phyloP scores from a whole-genome alignment of 2,797 vertebrate genomes.

The Acrocephalus scirpaceus region DNA sequence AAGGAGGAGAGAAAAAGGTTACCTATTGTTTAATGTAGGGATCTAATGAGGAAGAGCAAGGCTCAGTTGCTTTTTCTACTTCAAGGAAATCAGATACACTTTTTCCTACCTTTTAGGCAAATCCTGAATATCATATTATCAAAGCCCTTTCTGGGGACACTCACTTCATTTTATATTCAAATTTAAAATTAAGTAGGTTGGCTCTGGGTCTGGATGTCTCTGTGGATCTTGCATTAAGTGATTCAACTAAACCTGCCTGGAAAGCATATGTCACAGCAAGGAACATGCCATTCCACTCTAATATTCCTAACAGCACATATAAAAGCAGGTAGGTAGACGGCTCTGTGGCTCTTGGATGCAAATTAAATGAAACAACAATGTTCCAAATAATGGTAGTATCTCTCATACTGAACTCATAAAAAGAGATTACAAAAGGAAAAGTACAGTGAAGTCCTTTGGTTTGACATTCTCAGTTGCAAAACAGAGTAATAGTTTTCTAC shows the following conservation, averaged over 20 bases:
- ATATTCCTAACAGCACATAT: constrained; percentile 9
- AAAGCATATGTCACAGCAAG: constrained; percentile 47
- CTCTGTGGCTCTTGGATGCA: constrained; percentile 18
- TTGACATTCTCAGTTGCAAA: neutral
- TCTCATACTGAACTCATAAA: neutral
- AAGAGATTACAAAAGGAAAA: neutral
- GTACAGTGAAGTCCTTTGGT: neutral
- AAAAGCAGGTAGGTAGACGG: constrained; percentile 14
- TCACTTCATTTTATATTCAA: constrained; percentile 57
- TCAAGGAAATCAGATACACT: constrained; percentile 28
- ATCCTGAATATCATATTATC: constrained; percentile 11
- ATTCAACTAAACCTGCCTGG: constrained; percentile 51
- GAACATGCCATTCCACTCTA: constrained; percentile 17
- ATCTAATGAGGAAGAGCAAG: constrained; percentile 9
- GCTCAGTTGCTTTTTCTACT: constrained; percentile 1
- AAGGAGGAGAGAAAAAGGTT: neutral
- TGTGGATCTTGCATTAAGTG: constrained; percentile 40
- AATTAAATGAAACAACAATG: neutral
- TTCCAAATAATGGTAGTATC: neutral
- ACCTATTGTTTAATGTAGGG: neutral
- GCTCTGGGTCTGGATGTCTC: constrained; percentile 34
- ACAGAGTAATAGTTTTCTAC: neutral
- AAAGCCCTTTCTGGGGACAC: constrained; percentile 47
- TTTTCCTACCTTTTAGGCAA: constrained; percentile 46
- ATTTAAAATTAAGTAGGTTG: constrained; percentile 53